These are phyloP conservation scores for Cherax quadricarinatus DNA, from an alignment of 1,140 invertebrate species.

Conservation along the genomic window DNA sequence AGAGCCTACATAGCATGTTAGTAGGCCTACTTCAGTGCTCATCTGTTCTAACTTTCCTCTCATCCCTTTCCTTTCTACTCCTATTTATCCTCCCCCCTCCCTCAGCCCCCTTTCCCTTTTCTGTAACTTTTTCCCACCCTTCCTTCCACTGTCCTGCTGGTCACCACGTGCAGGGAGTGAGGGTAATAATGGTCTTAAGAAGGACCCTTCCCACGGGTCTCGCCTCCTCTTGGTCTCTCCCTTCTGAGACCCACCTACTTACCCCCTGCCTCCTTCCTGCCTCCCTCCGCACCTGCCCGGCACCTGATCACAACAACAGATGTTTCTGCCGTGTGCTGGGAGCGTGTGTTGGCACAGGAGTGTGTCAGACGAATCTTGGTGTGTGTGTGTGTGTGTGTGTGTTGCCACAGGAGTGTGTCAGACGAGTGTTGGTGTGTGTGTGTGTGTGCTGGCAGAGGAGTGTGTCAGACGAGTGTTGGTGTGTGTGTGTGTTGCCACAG, in stretches of 20 bases:
- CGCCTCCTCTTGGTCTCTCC: background rate
- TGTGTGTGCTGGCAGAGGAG: too few relatives aligned
- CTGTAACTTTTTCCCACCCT: background rate
- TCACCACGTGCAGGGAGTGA: constrained; percentile 21
- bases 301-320: background rate
- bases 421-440: too few relatives aligned
- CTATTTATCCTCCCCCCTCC: background rate
- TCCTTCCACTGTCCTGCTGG: background rate
- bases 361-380: too few relatives aligned
- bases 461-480: too few relatives aligned
- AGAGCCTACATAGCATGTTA: too few relatives aligned
- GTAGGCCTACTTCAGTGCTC: too few relatives aligned
- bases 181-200: constrained; percentile 27
- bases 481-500: too few relatives aligned
- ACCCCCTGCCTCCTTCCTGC: background rate
- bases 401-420: too few relatives aligned
- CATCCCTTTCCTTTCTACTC: background rate
- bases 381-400: too few relatives aligned
- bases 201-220: constrained; percentile 46
- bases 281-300: too few relatives aligned
- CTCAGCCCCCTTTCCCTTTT: background rate
- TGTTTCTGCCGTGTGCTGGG: background rate
- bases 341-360: background rate
- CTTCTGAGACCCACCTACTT: background rate
- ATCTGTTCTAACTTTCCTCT: background rate